Base-by-base conservation (phyloP, 2,113 vertebrate genomes). In the Salvelinus namaycush region DNA sequence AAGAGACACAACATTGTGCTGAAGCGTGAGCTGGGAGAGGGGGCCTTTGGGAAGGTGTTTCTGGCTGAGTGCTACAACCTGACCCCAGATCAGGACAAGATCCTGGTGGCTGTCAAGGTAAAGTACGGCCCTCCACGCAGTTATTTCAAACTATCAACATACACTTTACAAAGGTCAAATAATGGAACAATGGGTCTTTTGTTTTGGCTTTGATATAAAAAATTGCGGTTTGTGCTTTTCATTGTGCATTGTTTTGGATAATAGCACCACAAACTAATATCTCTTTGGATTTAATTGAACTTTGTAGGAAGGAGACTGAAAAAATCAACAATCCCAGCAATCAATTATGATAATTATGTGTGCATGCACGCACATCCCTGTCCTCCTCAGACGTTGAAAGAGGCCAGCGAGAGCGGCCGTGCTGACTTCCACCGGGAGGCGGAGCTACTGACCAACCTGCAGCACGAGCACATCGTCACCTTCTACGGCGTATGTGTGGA, bases 51-150 rank as follows among this genome's bases (percentile, higher is more conserved):
- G 68, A 99, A 99, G 91, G 98, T 99, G 76, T 99, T 99, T 81
- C 93, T 99, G 49, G 98, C 98, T 0, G 98, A 99, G 90, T 99
- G 98, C 87, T 98, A 98, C 89, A 99, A 97, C 92, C 94, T 99
- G 68, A 95, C 93, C 82, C 95, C 96, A 0, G 96, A 98, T 79
- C 96, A 98, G 86, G 97, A 98, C 84, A 99, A 99, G 94, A 95
- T 99, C 90, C 94, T 99, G 82, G 98, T 99, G 86, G 98, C 98
- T 51, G 96, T 99, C 82, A 99, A 99, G 97, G 98, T 99, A 94
- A 39, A 3, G 9, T 8, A n/a, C 0, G 1, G 2, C 29, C 57
- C 2, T 34, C 13, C 72, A 57, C 68, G 65, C 27, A 24, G 34
- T 64, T 18, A 13, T 22, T 60, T 22, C 27, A 73, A 44, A 44